Conservation (phyloP, 1,140 invertebrate species). For the Papilio polytes region DNA sequence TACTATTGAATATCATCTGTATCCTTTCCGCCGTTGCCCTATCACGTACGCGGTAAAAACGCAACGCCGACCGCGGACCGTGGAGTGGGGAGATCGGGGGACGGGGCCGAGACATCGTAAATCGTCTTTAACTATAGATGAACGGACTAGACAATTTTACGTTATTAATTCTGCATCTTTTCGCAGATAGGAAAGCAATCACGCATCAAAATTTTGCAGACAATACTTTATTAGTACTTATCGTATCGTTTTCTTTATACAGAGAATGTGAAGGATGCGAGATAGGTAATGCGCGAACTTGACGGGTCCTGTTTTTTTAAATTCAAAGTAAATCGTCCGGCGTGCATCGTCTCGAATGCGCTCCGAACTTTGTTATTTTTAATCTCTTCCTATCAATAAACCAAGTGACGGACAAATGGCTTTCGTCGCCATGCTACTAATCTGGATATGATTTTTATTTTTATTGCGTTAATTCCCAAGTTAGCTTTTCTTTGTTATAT, state of each 20-base stretch:
- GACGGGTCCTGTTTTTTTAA: background rate
- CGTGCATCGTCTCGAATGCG: conserved; percentile 1
- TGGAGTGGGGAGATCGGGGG: conserved; percentile 11
- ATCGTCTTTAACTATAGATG: background rate
- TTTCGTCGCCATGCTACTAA: conserved; percentile 14
- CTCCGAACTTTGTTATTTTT: conserved; percentile 23
- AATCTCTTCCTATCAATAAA: conserved; percentile 27
- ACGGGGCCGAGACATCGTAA: conserved; percentile 28
- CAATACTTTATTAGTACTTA: background rate
- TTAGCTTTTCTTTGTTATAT: background rate
- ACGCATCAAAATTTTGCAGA: background rate
- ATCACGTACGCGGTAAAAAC: conserved; percentile 51
- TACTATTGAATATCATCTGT: background rate
- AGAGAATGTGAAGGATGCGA: background rate
- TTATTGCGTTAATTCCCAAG: background rate
- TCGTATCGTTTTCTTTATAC: background rate
- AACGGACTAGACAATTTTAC: background rate
- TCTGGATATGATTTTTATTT: background rate
- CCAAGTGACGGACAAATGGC: conserved; percentile 24
- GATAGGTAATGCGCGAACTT: no score
- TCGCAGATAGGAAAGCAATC: background rate
- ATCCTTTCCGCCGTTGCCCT: conserved; percentile 40
- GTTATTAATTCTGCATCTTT: background rate
- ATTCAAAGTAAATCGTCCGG: background rate
- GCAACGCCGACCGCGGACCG: conserved; percentile 22